Conservation (phyloP, 2,797 vertebrate species). For the Mareca strepera region DNA sequence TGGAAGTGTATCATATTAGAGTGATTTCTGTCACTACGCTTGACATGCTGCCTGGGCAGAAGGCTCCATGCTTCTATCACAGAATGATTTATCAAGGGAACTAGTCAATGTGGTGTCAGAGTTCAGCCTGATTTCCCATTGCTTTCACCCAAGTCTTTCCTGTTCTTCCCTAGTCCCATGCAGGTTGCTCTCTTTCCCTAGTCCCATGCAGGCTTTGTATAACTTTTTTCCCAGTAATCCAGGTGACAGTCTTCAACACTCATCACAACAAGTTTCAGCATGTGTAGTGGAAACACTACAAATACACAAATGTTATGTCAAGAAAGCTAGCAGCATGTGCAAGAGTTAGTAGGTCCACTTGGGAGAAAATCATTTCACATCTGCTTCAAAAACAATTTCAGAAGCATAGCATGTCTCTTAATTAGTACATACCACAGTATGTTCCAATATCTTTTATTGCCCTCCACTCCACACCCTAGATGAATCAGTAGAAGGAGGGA, state of each 20-base stretch:
- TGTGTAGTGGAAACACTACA: background rate
- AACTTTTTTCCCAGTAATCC: background rate
- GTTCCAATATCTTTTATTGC: background rate
- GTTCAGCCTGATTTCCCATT: background rate
- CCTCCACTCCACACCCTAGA: background rate
- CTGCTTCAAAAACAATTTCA: background rate
- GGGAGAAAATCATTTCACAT: background rate
- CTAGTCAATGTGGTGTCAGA: no score
- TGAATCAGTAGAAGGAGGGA: background rate
- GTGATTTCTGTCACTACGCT: background rate
- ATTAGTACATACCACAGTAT: background rate
- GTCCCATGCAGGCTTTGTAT: no score
- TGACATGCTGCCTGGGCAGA: background rate
- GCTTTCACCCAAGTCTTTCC: background rate
- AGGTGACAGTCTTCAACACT: background rate
- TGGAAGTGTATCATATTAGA: background rate
- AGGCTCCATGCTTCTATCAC: background rate
- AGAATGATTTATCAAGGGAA: background rate
- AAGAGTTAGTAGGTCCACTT: background rate
- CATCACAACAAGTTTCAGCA: background rate
- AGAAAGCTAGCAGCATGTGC: accelerated
- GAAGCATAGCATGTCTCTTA: accelerated
- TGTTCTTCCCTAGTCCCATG: background rate
- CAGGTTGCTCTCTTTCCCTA: background rate
- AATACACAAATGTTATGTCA: accelerated